These are phyloP conservation scores for Hydroisotoma schaefferi DNA, from an alignment of 2,888 invertebrate species.

Conservation along the genomic window DNA sequence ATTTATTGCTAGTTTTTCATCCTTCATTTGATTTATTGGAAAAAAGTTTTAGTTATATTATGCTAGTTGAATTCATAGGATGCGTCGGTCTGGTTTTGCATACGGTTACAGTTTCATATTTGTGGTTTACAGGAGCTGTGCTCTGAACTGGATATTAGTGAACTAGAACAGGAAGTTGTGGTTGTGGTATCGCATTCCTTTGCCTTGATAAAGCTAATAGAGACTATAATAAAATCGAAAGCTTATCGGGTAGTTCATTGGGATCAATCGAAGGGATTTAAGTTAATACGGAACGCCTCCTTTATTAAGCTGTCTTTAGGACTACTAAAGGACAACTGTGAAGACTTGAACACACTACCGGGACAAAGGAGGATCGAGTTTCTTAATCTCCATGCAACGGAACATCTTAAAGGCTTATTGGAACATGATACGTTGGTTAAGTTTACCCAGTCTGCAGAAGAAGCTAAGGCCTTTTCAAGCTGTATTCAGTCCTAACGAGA, in stretches of 20 bases:
- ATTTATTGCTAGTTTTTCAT: not conserved
- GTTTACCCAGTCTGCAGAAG: conserved; percentile 24
- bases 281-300: conserved; percentile 30
- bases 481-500: conserved; percentile 28
- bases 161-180: conserved; percentile 31
- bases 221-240: conserved; percentile 28
- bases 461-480: conserved; percentile 29
- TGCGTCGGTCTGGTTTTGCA: too few relatives aligned
- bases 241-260: conserved; percentile 28
- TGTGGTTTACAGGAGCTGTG: conserved; percentile 31
- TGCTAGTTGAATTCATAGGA: too few relatives aligned
- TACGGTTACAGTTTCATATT: too few relatives aligned
- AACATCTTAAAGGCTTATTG: conserved; percentile 24
- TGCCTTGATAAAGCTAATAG: conserved; percentile 33
- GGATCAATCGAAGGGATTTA: conserved; percentile 31
- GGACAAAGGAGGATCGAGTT: conserved; percentile 28
- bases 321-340: conserved; percentile 27
- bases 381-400: conserved; percentile 34
- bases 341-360: conserved; percentile 28
- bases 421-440: conserved; percentile 27
- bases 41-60: too few relatives aligned
- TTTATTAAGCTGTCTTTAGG: conserved; percentile 33
- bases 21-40: not conserved
- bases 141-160: conserved; percentile 29
- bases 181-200: conserved; percentile 33